Conservation (phyloP, 2,888 invertebrate genomes). For the Blastobasis adustella region DNA sequence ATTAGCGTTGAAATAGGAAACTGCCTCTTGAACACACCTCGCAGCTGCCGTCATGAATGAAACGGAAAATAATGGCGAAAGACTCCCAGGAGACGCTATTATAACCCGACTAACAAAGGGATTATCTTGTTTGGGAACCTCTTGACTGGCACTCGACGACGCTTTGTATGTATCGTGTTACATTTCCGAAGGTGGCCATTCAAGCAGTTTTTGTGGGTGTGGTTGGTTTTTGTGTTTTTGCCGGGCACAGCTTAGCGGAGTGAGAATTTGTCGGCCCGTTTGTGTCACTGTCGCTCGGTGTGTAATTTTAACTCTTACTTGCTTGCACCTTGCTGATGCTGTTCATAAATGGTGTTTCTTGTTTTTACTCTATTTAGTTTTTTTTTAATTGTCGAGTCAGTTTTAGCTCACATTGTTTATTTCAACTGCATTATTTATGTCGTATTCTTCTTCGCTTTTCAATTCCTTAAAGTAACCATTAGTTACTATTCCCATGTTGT, state of each 20-base stretch:
- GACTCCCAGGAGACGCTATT: conserved; percentile 56
- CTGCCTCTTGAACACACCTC: conserved; percentile 50
- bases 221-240: conserved; percentile 40
- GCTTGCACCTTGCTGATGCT: conserved; percentile 37
- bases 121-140: conserved; percentile 72
- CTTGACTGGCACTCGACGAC: conserved; percentile 63
- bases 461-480: too few species aligned
- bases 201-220: conserved; percentile 64
- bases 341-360: conserved; percentile 28
- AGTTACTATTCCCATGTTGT: too few species aligned
- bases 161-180: conserved; percentile 62
- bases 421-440: too few species aligned
- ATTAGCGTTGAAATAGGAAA: conserved; percentile 65
- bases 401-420: too few species aligned
- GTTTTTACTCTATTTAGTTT: conserved; percentile 18
- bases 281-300: conserved; percentile 28
- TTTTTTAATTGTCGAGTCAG: background rate
- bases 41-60: conserved; percentile 58
- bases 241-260: conserved; percentile 26
- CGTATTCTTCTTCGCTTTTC: too few species aligned
- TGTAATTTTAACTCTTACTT: conserved; percentile 16
- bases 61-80: conserved; percentile 58
- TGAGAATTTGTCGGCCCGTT: conserved; percentile 47
- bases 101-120: conserved; percentile 65
- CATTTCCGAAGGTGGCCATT: conserved; percentile 55